Percentiles rank a stretch among this genome's conserved stretches.
Evolutionary conservation across 2,888 invertebrate species (phyloP).

Genomic region (Cheilosia pagana): DNA sequence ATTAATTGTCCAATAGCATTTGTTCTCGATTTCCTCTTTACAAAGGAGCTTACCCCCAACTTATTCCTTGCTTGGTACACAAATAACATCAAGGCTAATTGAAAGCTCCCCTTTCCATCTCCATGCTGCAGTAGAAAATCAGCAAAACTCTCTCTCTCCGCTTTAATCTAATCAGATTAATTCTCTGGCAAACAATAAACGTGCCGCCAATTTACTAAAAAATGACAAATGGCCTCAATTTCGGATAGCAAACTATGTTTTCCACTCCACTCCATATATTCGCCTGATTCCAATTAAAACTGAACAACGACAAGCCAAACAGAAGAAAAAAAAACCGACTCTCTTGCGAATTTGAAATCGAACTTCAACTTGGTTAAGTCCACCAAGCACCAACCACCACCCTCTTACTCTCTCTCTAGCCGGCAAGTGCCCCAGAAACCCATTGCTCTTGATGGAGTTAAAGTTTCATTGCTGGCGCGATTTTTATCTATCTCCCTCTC

Average conservation of each 20-base stretch:
- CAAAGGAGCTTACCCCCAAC: too few relatives aligned
- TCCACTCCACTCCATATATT: conserved; percentile 9
- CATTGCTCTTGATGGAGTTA: conserved; percentile 64
- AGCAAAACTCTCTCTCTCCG: conserved; percentile 7
- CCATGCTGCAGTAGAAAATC: neutral
- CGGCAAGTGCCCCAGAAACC: conserved; percentile 56
- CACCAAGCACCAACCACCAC: conserved; percentile 1
- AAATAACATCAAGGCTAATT: neutral
- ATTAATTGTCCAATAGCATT: too few relatives aligned
- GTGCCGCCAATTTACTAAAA: conserved; percentile 37
- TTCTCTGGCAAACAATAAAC: conserved; percentile 44
- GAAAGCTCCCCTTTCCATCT: neutral
- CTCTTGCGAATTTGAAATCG: conserved; percentile 53
- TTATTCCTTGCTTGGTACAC: too few relatives aligned
- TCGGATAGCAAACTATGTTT: neutral
- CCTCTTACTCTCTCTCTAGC: neutral
- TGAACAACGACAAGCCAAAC: conserved; percentile 30
- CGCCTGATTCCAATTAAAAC: conserved; percentile 64
- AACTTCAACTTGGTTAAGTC: conserved; percentile 52
- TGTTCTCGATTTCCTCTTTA: too few relatives aligned
- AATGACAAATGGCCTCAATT: conserved; percentile 57
- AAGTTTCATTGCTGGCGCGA: conserved; percentile 35
- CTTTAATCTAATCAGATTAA: conserved; percentile 53
- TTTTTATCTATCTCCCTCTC: conserved; percentile 43
- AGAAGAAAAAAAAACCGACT: neutral